Percentiles rank a stretch among this genome's conserved stretches.
Evolutionary conservation across 2,113 vertebrate genomes (phyloP).

Genomic region (Daubentonia madagascariensis): DNA sequence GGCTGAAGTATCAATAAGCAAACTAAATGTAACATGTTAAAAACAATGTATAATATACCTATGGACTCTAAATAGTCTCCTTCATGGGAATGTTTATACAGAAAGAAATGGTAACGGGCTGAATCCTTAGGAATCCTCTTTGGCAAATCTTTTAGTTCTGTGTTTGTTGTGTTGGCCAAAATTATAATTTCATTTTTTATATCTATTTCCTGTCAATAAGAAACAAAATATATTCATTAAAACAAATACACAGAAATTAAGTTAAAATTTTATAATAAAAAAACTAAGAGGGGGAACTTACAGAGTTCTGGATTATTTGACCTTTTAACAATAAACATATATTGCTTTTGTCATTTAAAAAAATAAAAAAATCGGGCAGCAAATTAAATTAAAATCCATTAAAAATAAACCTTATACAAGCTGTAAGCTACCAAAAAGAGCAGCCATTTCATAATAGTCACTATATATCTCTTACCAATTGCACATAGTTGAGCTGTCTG

Average conservation of each 20-base stretch:
- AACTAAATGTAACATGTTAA: background rate
- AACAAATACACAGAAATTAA: constrained; percentile 45
- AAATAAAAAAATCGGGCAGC: background rate
- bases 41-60: constrained; percentile 82
- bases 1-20: background rate
- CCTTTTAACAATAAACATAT: background rate
- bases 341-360: background rate
- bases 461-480: constrained; percentile 88
- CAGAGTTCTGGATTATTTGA: background rate
- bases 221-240: constrained; percentile 61
- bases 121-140: constrained; percentile 94
- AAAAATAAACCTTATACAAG: background rate
- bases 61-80: constrained; percentile 96
- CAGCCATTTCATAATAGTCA: background rate
- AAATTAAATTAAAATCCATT: background rate
- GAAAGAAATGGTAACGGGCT: constrained; percentile 98
- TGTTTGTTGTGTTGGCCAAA: constrained; percentile 91
- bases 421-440: background rate
- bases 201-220: constrained; percentile 91
- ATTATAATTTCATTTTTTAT: constrained; percentile 93
- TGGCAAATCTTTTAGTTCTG: constrained; percentile 94
- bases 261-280: constrained; percentile 31
- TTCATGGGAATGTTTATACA: constrained; percentile 97
- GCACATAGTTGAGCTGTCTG: constrained; percentile 94
- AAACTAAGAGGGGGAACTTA: background rate